Percentiles rank a stretch among this genome's conserved stretches.
These are phyloP conservation scores for Petrocephalus microphthalmus DNA, from an alignment of 2,113 vertebrate species.

Conservation along the genomic window DNA sequence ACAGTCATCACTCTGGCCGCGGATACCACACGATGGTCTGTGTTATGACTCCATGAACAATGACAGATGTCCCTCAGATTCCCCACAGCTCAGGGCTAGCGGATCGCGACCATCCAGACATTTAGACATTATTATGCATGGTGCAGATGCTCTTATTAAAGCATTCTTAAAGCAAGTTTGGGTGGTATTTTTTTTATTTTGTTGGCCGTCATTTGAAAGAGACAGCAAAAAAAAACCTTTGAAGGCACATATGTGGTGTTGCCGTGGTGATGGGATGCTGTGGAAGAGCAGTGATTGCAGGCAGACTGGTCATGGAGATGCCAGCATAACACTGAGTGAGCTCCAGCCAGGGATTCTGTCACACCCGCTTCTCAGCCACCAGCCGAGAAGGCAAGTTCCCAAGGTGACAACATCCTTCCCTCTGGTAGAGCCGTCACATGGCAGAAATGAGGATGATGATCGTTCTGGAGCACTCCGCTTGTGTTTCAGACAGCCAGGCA, in stretches of 20 bases:
- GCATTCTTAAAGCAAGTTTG: neutral
- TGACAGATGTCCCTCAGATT: neutral
- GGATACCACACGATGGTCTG: neutral
- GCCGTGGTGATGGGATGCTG: conserved; percentile 54
- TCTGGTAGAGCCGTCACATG: neutral
- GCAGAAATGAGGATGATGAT: neutral
- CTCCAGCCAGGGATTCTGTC: neutral
- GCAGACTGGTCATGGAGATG: neutral
- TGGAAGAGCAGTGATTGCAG: neutral
- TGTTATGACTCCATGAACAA: neutral
- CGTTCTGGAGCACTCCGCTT: neutral
- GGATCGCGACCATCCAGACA: neutral
- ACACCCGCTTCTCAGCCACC: neutral
- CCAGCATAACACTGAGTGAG: neutral
- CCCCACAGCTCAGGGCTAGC: neutral
- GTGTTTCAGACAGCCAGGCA: neutral
- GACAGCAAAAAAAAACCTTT: conserved; percentile 54
- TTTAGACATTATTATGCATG: neutral
- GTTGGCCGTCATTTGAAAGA: conserved; percentile 38
- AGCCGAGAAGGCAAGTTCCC: neutral
- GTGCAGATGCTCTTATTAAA: neutral
- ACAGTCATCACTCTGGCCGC: neutral
- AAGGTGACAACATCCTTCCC: neutral
- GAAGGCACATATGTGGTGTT: conserved; percentile 41
- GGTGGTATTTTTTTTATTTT: neutral